A percentile compares a stretch with the other conserved stretches of the same genome.
Evolutionary conservation across 2,888 invertebrate genomes (phyloP).

Genomic region (Epirrita christyi): DNA sequence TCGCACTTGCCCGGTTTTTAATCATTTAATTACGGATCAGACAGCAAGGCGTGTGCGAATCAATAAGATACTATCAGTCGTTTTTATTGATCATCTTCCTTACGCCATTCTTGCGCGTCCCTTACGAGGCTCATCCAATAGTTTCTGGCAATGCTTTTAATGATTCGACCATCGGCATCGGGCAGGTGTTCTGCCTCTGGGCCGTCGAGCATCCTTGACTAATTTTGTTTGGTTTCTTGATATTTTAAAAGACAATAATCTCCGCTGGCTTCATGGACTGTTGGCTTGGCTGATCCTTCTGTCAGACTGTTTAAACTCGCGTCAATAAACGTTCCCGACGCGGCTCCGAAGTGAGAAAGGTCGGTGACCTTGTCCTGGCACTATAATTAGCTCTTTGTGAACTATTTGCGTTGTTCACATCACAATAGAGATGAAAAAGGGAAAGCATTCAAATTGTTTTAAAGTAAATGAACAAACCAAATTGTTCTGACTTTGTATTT

Average conservation of each 20-base stretch:
- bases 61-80: not conserved
- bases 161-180: no score
- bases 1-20: no score
- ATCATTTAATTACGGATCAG: not conserved
- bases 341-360: slow-evolving; percentile 50
- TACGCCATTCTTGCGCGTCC: not conserved
- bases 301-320: no score
- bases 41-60: slow-evolving; percentile 5
- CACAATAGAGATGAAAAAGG: slow-evolving; percentile 27
- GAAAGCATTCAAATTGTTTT: slow-evolving; percentile 22
- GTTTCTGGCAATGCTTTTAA: no score
- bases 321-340: no score
- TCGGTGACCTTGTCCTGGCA: slow-evolving; percentile 64
- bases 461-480: slow-evolving; percentile 12
- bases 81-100: not conserved
- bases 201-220: no score
- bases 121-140: no score
- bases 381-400: slow-evolving; percentile 56
- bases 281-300: slow-evolving; percentile 8
- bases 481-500: slow-evolving; percentile 3
- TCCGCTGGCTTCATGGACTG: slow-evolving; percentile 2
- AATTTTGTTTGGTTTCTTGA: no score
- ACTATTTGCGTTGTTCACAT: slow-evolving; percentile 32
- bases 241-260: no score
- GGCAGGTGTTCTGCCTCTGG: no score